Evolutionary conservation across 2,797 vertebrate genomes (phyloP).

Genomic region (Staurois parvus): DNA sequence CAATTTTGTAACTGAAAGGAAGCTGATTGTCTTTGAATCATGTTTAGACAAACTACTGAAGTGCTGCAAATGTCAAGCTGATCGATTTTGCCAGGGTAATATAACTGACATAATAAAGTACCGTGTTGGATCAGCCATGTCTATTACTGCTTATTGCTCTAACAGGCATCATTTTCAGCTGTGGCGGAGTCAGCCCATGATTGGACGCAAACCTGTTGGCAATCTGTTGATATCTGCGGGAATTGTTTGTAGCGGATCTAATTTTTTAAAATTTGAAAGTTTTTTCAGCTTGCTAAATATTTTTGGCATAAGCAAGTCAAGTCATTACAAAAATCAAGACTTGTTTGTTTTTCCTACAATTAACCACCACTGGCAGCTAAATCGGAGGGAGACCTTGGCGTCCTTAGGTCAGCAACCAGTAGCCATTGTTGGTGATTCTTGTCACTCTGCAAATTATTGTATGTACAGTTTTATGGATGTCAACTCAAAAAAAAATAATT

Average conservation of each 20-base stretch:
- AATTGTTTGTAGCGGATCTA: conserved; percentile 9
- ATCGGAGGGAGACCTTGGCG: neutral
- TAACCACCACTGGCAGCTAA: conserved; percentile 11
- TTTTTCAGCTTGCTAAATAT: conserved; percentile 5
- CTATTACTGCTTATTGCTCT: neutral
- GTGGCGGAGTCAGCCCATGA: conserved; percentile 30
- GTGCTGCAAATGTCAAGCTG: neutral
- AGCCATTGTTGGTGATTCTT: neutral
- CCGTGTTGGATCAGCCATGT: neutral
- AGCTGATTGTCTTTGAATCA: neutral
- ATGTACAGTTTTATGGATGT: conserved; percentile 2
- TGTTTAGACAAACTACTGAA: neutral
- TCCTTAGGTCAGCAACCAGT: neutral
- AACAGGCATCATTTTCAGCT: conserved; percentile 15
- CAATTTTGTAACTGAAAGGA: neutral
- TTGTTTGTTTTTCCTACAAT: conserved; percentile 8
- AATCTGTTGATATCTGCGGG: conserved; percentile 9
- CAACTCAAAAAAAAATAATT: neutral
- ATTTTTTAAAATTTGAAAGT: neutral
- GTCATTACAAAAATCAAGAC: conserved; percentile 1
- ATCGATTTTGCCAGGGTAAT: neutral
- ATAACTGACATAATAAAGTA: neutral
- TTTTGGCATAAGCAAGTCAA: neutral
- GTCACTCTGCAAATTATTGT: neutral
- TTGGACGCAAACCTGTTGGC: neutral